These are phyloP conservation scores for Eristalis arbustorum DNA, from an alignment of 2,888 invertebrate genomes.

Conservation along the genomic window DNA sequence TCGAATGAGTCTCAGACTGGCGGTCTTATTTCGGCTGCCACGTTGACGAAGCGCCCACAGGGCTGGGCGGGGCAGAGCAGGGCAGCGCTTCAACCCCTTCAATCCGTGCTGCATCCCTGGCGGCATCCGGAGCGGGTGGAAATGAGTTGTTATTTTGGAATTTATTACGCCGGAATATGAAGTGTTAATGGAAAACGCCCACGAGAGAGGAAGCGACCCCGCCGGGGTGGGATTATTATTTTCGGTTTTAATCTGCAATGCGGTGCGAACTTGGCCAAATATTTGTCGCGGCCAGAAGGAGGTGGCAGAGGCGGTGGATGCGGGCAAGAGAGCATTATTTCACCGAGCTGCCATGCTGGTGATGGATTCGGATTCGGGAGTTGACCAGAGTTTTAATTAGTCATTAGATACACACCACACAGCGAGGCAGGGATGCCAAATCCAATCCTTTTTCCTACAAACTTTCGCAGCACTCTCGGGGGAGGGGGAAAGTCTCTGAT, in stretches of 20 bases:
- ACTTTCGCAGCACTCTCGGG: not conserved
- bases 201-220: slow-evolving; percentile 34
- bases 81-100: not conserved
- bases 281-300: not conserved
- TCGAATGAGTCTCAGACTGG: slow-evolving; percentile 20
- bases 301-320: not conserved
- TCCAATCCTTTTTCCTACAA: not conserved
- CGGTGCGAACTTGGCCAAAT: slow-evolving; percentile 16
- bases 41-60: not conserved
- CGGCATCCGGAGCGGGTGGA: slow-evolving; percentile 48
- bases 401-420: not conserved
- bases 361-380: not conserved
- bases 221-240: slow-evolving; percentile 31
- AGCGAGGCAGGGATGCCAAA: not conserved
- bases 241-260: slow-evolving; percentile 51
- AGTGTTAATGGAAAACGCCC: slow-evolving; percentile 69
- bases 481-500: not conserved
- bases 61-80: not conserved
- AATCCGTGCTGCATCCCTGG: slow-evolving; percentile 4
- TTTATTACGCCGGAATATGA: slow-evolving; percentile 67
- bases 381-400: slow-evolving; percentile 28
- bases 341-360: not conserved
- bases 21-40: not conserved
- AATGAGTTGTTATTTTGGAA: slow-evolving; percentile 67
- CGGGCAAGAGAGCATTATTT: not conserved